phyloP scores from a whole-genome alignment of 2,888 invertebrate species.

The Drosophila tanythrix region DNA sequence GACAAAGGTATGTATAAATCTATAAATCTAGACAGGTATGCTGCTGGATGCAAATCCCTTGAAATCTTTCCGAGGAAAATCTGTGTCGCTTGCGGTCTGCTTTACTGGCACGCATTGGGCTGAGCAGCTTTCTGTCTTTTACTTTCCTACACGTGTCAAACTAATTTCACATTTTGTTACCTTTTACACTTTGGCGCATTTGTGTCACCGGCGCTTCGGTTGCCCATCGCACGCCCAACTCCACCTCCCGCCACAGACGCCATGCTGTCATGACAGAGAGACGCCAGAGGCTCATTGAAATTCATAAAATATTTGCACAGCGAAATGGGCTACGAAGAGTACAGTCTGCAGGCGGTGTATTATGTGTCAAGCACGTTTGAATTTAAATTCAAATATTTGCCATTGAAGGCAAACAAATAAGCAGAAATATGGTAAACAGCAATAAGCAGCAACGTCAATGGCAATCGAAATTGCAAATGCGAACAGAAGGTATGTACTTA shows the following conservation, averaged over 20 bases:
- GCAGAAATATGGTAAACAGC: constrained; percentile 79
- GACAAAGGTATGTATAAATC: constrained; percentile 11
- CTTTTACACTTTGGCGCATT: constrained; percentile 70
- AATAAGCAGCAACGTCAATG: constrained; percentile 65
- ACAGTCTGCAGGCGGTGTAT: constrained; percentile 67
- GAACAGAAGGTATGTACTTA: constrained; percentile 37
- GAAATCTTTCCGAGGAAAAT: constrained; percentile 33
- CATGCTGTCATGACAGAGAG: constrained; percentile 11
- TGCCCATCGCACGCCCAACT: constrained; percentile 1
- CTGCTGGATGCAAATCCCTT: constrained; percentile 24
- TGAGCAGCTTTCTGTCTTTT: constrained; percentile 46
- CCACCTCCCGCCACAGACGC: not conserved
- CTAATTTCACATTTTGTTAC: constrained; percentile 79
- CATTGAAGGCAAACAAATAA: constrained; percentile 77
- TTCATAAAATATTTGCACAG: constrained; percentile 78
- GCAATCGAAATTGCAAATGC: constrained; percentile 20
- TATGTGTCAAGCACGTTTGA: constrained; percentile 81
- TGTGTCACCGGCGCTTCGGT: constrained; percentile 50
- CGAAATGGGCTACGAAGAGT: constrained; percentile 70
- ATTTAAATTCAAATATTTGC: constrained; percentile 80
- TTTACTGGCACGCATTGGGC: constrained; percentile 39
- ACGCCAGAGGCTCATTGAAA: constrained; percentile 70
- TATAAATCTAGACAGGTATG: constrained; percentile 17
- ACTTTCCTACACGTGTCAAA: constrained; percentile 74
- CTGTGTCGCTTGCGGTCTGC: constrained; percentile 25